Evolutionary conservation across 2,797 vertebrate genomes (phyloP).

Genomic region (Strix occidentalis): DNA sequence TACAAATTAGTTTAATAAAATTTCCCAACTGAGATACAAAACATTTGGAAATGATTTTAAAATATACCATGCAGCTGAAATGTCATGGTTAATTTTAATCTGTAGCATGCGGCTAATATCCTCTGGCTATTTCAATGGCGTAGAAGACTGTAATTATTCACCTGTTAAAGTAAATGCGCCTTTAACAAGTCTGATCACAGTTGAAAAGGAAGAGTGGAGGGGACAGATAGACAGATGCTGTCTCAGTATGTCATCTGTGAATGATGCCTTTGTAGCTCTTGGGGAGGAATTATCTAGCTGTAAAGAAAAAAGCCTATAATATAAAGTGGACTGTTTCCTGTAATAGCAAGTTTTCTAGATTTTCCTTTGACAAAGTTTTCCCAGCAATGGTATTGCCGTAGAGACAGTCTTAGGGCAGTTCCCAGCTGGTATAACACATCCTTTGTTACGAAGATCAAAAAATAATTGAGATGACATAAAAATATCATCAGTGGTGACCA

Average conservation of each 20-base stretch:
- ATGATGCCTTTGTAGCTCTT: conserved; percentile 10
- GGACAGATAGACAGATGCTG: conserved; percentile 30
- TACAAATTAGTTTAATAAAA: conserved; percentile 37
- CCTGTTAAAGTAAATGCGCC: conserved; percentile 41
- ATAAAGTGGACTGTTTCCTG: neutral
- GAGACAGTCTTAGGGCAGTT: neutral
- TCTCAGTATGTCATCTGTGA: conserved; percentile 19
- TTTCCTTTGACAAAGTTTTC: neutral
- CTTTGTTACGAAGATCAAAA: neutral
- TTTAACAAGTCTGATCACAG: conserved; percentile 28
- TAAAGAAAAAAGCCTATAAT: neutral
- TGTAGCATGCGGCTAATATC: neutral
- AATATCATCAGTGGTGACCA: neutral
- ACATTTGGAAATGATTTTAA: conserved; percentile 13
- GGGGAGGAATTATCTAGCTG: neutral
- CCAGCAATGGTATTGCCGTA: neutral
- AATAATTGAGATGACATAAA: neutral
- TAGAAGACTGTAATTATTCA: conserved; percentile 59
- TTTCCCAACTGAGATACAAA: conserved; percentile 16
- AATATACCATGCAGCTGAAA: conserved; percentile 12
- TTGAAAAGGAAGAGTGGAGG: conserved; percentile 1
- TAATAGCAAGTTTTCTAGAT: neutral
- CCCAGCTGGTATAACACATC: neutral
- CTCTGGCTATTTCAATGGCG: conserved; percentile 5
- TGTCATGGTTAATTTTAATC: conserved; percentile 42